Conservation (phyloP, 1,140 invertebrate species). For the Drosophila watanabei region DNA sequence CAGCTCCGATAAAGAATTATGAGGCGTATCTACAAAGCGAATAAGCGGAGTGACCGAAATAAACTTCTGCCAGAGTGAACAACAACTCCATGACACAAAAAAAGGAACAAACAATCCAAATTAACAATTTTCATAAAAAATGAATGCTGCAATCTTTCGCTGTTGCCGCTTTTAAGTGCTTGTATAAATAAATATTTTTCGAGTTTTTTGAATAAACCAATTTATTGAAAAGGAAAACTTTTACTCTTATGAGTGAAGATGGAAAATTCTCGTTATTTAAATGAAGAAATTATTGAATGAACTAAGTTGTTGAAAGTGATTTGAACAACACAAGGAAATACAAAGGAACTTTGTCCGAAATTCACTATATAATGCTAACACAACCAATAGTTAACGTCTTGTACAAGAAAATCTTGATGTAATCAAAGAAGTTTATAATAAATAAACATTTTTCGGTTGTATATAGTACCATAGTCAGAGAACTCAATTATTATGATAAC, state of each 20-base stretch:
- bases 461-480: too few relatives aligned
- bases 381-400: neutral
- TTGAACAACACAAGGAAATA: neutral
- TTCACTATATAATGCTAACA: neutral
- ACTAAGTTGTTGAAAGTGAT: neutral
- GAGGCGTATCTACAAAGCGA: conserved; percentile 55
- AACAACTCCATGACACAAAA: conserved; percentile 23
- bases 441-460: too few relatives aligned
- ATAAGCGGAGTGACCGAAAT: conserved; percentile 26
- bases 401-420: neutral
- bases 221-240: conserved; percentile 19
- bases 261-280: conserved; percentile 12
- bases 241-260: conserved; percentile 27
- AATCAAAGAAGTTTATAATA: neutral
- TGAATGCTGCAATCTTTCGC: conserved; percentile 38
- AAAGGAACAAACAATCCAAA: neutral
- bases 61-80: conserved; percentile 55
- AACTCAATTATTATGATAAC: neutral
- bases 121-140: conserved; percentile 60
- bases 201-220: conserved; percentile 33
- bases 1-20: conserved; percentile 60
- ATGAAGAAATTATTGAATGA: neutral
- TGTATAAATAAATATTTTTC: conserved; percentile 67
- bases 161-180: conserved; percentile 52
- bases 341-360: neutral